Percentiles rank a stretch among this genome's conserved stretches.
These are phyloP conservation scores for Chanos chanos DNA, from an alignment of 2,797 vertebrate genomes.

Conservation along the genomic window DNA sequence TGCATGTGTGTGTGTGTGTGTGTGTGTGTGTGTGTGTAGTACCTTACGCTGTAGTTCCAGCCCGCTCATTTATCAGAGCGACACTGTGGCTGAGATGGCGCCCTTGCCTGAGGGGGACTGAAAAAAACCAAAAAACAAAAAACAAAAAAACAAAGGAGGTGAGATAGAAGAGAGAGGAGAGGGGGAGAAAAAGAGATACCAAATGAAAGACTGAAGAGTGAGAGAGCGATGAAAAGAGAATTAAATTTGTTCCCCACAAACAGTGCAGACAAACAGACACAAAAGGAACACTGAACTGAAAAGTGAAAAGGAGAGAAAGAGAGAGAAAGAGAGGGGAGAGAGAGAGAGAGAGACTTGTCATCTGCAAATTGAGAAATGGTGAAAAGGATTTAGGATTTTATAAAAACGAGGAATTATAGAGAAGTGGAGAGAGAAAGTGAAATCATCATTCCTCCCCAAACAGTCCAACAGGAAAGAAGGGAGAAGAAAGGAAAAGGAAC, in stretches of 20 bases:
- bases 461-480: too few relatives aligned
- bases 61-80: constrained; percentile 38
- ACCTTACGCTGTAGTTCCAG: constrained; percentile 28
- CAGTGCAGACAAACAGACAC: background rate
- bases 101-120: constrained; percentile 41
- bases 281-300: too few relatives aligned
- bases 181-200: constrained; percentile 21
- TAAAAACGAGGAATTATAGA: too few relatives aligned
- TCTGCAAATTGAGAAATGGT: constrained; percentile 40
- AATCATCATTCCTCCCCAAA: too few relatives aligned
- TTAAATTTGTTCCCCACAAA: background rate
- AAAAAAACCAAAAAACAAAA: background rate
- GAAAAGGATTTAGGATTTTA: too few relatives aligned
- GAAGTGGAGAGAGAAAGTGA: too few relatives aligned
- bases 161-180: constrained; percentile 1
- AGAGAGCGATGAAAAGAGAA: background rate
- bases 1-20: too few relatives aligned
- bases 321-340: constrained; percentile 8
- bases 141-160: constrained; percentile 1
- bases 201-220: background rate
- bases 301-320: constrained; percentile 20
- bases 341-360: constrained; percentile 9
- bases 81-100: constrained; percentile 56
- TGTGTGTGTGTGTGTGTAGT: constrained; percentile 25
- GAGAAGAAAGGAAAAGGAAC: too few relatives aligned